A percentile compares a stretch with the other conserved stretches of the same genome.
These are phyloP conservation scores for Megalops atlanticus DNA, from an alignment of 2,113 vertebrate genomes.

Conservation along the genomic window DNA sequence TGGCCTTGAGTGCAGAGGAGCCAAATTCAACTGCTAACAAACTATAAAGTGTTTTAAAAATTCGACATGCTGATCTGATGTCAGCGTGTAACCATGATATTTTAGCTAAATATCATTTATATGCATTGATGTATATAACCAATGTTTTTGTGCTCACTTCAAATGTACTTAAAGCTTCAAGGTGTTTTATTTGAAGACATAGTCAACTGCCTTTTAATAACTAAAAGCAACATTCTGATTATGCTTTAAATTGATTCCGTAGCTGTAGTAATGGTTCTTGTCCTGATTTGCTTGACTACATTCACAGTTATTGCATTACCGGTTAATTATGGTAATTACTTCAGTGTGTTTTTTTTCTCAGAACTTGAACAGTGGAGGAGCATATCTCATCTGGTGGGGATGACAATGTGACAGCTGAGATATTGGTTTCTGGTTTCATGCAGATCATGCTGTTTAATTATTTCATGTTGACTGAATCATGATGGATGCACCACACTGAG, in stretches of 20 bases:
- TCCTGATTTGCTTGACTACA: background rate
- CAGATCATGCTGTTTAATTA: background rate
- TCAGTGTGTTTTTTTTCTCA: background rate
- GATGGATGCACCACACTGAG: background rate
- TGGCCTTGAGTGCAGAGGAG: no score
- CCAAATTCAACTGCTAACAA: no score
- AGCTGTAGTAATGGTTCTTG: background rate
- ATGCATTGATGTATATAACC: no score
- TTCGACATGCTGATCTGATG: no score
- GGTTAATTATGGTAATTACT: background rate
- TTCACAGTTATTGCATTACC: background rate
- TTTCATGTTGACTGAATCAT: background rate
- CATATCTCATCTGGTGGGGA: background rate
- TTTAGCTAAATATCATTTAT: no score
- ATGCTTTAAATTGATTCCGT: background rate
- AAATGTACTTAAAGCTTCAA: no score
- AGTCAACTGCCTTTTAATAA: background rate
- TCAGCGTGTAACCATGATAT: no score
- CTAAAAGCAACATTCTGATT: background rate
- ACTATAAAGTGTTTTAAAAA: no score
- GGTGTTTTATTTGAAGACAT: background rate
- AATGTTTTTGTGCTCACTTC: no score
- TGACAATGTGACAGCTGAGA: background rate
- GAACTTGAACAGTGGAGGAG: background rate
- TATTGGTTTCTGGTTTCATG: background rate